These are phyloP conservation scores for Lasioglossum malachurum DNA, from an alignment of 2,888 invertebrate species.

Conservation along the genomic window DNA sequence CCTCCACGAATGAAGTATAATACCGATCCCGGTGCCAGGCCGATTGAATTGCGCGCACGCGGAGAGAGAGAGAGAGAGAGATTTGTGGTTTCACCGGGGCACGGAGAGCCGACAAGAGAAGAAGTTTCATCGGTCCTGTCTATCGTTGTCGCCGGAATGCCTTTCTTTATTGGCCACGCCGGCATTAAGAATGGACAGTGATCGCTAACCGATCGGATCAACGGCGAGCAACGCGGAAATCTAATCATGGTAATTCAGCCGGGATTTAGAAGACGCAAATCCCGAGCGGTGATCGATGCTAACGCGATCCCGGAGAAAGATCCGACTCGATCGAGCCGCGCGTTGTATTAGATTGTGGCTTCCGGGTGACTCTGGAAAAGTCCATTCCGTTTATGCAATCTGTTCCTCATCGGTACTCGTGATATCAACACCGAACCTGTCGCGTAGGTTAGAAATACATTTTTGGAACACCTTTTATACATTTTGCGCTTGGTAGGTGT, in stretches of 20 bases:
- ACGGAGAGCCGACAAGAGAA: background rate
- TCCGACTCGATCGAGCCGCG: background rate
- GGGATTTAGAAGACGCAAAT: background rate
- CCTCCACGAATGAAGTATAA: background rate
- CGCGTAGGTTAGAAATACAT: too few species aligned
- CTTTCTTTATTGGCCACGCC: background rate
- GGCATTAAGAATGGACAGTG: background rate
- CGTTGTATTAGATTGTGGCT: background rate
- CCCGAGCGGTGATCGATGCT: background rate
- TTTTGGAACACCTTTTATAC: too few species aligned
- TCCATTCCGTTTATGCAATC: background rate
- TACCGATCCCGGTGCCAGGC: background rate
- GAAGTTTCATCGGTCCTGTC: background rate
- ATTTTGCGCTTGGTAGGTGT: too few species aligned
- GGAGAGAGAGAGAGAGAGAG: background rate
- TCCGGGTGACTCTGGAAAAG: background rate
- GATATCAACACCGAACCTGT: background rate
- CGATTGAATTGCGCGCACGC: slow-evolving; percentile 2
- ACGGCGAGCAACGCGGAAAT: background rate
- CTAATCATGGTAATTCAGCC: slow-evolving; percentile 7
- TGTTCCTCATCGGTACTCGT: background rate
- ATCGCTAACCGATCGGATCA: background rate
- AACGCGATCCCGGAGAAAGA: background rate
- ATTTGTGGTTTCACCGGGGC: slow-evolving; percentile 10
- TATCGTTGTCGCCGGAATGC: background rate